Evolutionary conservation across 2,113 vertebrate genomes (phyloP).

Genomic region (Stercorarius parasiticus): DNA sequence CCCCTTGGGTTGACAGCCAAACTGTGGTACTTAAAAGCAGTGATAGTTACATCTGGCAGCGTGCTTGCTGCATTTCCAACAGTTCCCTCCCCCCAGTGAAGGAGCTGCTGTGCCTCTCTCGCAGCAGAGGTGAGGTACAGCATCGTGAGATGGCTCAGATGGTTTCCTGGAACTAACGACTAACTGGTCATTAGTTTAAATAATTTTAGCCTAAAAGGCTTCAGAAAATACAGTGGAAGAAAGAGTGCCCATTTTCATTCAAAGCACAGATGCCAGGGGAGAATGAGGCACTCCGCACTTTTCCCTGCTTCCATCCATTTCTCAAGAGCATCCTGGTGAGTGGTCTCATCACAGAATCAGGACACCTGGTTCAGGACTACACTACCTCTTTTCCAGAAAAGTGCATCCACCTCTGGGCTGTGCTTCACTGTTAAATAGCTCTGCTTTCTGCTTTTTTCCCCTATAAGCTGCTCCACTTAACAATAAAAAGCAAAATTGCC

Average conservation of each 20-base stretch:
- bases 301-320: neutral
- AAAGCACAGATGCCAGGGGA: neutral
- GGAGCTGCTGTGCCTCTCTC: neutral
- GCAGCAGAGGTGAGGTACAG: neutral
- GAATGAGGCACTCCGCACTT: neutral
- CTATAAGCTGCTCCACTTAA: neutral
- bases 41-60: rapidly evolving
- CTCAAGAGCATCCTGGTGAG: neutral
- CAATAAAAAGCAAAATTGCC: neutral
- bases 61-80: neutral
- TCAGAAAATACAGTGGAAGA: neutral
- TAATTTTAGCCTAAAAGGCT: neutral
- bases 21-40: neutral
- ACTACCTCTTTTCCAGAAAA: neutral
- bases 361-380: neutral
- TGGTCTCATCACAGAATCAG: neutral
- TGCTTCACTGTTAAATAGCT: neutral
- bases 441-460: neutral
- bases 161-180: neutral
- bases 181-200: neutral
- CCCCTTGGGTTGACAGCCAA: neutral
- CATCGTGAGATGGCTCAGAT: neutral
- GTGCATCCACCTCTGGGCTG: neutral
- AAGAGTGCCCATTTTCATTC: neutral
- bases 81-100: neutral